A percentile compares a stretch with the other conserved stretches of the same genome.
Evolutionary conservation across 2,113 vertebrate genomes (phyloP).

Genomic region (Gymnogyps californianus): DNA sequence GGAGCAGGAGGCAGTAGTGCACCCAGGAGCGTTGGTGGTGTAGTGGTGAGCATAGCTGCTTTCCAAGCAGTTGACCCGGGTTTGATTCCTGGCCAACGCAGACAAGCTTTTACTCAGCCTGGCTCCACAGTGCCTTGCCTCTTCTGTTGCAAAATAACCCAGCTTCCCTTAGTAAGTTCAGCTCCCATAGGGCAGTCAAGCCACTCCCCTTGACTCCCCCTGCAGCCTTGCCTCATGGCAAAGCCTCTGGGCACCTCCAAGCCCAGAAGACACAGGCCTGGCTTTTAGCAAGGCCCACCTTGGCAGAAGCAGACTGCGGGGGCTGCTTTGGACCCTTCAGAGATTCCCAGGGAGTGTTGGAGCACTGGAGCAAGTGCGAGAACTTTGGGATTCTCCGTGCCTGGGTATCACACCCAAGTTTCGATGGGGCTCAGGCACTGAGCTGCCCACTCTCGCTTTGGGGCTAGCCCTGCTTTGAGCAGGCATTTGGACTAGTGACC

Average conservation of each 20-base stretch:
- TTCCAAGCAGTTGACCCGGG: constrained; percentile 68
- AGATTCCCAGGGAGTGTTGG: background rate
- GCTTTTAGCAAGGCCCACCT: too few relatives aligned
- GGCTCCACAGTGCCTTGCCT: too few relatives aligned
- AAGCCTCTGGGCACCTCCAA: too few relatives aligned
- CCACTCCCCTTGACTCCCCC: too few relatives aligned
- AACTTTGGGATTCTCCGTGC: background rate
- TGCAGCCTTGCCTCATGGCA: too few relatives aligned
- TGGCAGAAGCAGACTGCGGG: background rate
- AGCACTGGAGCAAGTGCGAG: background rate
- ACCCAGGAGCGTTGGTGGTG: too few relatives aligned
- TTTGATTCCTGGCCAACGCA: constrained; percentile 63
- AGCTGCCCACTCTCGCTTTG: background rate
- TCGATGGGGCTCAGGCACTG: background rate
- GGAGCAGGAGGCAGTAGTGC: too few relatives aligned
- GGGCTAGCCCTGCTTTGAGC: background rate
- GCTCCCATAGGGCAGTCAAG: too few relatives aligned
- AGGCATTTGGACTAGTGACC: background rate
- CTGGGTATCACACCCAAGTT: background rate
- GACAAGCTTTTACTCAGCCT: too few relatives aligned
- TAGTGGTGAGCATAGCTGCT: constrained; percentile 38
- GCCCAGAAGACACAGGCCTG: too few relatives aligned
- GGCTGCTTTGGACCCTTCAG: background rate
- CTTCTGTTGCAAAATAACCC: too few relatives aligned
- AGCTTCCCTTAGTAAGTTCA: too few relatives aligned